Evolutionary conservation across 2,888 invertebrate species (phyloP).

Genomic region (Synanthedon formicaeformis): DNA sequence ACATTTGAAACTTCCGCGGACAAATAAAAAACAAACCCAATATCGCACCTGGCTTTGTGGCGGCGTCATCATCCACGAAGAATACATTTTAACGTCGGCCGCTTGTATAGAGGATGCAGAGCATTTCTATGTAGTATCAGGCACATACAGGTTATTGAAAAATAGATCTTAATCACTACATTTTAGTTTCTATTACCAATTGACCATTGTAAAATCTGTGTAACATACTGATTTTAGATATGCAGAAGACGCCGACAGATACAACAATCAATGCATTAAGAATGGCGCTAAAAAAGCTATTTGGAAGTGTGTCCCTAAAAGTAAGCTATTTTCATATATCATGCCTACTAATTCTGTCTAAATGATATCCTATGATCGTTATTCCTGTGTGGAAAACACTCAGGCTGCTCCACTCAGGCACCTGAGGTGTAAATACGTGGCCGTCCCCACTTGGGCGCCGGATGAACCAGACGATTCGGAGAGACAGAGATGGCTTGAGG

Average conservation of each 20-base stretch:
- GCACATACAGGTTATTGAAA: conserved; percentile 37
- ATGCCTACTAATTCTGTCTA: too few relatives aligned
- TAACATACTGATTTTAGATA: conserved; percentile 25
- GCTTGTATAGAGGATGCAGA: conserved; percentile 54
- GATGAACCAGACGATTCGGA: too few relatives aligned
- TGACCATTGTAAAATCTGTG: background rate
- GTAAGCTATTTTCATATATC: conserved; percentile 20
- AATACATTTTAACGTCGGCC: conserved; percentile 51
- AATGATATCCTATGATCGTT: too few relatives aligned
- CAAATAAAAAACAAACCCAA: conserved; percentile 26
- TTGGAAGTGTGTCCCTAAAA: conserved; percentile 60
- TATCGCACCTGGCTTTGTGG: conserved; percentile 48
- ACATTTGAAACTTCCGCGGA: conserved; percentile 39
- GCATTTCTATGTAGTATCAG: conserved; percentile 52
- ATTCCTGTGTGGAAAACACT: too few relatives aligned
- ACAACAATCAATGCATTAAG: conserved; percentile 46
- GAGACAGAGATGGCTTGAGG: too few relatives aligned
- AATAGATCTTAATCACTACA: conserved; percentile 7
- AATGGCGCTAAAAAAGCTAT: conserved; percentile 56
- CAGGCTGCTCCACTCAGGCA: too few relatives aligned
- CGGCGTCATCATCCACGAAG: conserved; percentile 47
- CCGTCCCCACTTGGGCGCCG: too few relatives aligned
- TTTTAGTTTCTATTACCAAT: background rate
- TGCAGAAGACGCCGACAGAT: conserved; percentile 43
- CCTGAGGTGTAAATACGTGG: too few relatives aligned